A percentile compares a stretch with the other conserved stretches of the same genome.
Evolutionary conservation across 2,888 invertebrate species (phyloP).

Genomic region (Stictocephala bisonia): DNA sequence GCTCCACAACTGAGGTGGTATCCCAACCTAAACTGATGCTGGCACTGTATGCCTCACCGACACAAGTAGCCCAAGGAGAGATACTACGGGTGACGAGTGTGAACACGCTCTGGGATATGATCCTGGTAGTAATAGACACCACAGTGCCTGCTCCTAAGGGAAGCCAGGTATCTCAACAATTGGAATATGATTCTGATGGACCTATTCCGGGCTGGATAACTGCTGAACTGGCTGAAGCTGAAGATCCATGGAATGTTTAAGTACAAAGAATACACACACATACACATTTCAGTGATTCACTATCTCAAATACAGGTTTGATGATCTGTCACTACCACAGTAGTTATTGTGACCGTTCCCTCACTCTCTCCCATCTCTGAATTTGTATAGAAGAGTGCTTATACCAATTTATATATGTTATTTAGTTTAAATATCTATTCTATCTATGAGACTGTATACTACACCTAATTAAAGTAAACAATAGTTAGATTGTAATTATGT

Average conservation of each 20-base stretch:
- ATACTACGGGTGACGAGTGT: conserved; percentile 69
- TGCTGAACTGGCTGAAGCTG: conserved; percentile 63
- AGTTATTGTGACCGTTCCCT: too few species aligned
- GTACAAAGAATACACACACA: too few species aligned
- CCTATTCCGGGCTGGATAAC: conserved; percentile 64
- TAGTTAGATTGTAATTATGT: too few species aligned
- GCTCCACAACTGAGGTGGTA: conserved; percentile 63
- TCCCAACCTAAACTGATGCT: conserved; percentile 68
- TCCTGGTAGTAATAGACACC: conserved; percentile 72
- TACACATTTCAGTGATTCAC: too few species aligned
- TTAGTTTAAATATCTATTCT: too few species aligned
- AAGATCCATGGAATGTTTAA: conserved; percentile 59
- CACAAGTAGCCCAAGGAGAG: conserved; percentile 68
- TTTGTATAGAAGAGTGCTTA: too few species aligned
- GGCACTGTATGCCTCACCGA: conserved; percentile 69
- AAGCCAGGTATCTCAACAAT: conserved; percentile 43
- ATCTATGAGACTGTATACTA: too few species aligned
- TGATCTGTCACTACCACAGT: too few species aligned
- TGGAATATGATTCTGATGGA: conserved; percentile 54
- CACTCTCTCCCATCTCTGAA: too few species aligned
- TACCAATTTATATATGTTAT: too few species aligned
- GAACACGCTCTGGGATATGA: conserved; percentile 69
- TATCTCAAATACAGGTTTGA: too few species aligned
- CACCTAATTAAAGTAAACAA: too few species aligned
- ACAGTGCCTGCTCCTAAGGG: conserved; percentile 68